Evolutionary conservation across 1,140 invertebrate species (phyloP), one percentile per base, ranked within the genome.

Genomic region (Dendrolimus kikuchii): DNA sequence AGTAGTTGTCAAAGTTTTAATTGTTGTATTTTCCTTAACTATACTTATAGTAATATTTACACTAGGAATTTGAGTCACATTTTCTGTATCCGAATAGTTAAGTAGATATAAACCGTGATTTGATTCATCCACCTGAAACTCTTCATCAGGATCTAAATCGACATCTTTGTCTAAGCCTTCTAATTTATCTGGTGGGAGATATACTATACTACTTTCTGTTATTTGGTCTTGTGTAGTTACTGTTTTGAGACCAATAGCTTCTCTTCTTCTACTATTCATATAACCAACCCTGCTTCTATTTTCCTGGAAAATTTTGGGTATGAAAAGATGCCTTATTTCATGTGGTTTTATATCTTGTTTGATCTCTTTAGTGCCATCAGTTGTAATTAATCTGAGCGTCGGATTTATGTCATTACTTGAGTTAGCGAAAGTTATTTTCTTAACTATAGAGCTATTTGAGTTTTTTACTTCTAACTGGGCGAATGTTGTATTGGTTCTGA

Each of bases 101-200:
- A 86, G 71, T 51, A 88, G 70, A 66, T 87, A 87, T 38, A 88
- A 51, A 43, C 85, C 87, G 68, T 88, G 87, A 64, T 87, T 88
- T 2, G 84, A 87, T 70, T 88, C 87, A 55, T 88, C 84, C 2
- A 88, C 87, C 74, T 88, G 86, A 53, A 88, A 87, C 49, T 87
- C 85, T 74, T 88, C 87, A 46, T 88, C 87, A 1, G 84, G 85
- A 62, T 88, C 87, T 56, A 88, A 64, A 53, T 86, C 75, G 38
- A 78, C 63, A 69, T 82, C 85, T 63, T 87, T 84, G 45, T 87
- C 81, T 7, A 77, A 58, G 6, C 74, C 79, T 66, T 86, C 83
- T 58, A 79, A 64, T 61, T 84, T 85, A 54, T 86, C 80, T 40
- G 81, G 78, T 68, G 82, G 81, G 41, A 86, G 67, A 53, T 84